phyloP scores from a whole-genome alignment of 2,113 vertebrate genomes.

The Alouatta palliata region DNA sequence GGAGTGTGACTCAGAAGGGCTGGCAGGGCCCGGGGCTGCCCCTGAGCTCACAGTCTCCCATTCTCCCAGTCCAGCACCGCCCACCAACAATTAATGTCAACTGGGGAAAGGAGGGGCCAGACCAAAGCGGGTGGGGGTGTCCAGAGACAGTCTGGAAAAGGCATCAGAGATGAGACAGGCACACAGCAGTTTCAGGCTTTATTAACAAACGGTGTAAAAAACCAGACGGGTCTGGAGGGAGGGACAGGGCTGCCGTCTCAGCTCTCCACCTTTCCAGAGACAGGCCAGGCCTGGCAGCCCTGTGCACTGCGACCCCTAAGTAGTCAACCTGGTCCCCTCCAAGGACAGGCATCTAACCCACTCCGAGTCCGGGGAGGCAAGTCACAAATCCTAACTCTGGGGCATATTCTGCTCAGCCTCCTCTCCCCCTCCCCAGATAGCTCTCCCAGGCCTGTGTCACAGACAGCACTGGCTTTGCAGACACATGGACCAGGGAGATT shows the following conservation, averaged over 20 bases:
- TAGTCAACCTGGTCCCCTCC: background rate
- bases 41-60: slow-evolving; percentile 66
- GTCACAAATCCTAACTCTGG: background rate
- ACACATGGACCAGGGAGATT: accelerated
- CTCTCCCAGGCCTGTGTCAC: background rate
- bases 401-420: background rate
- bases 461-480: background rate
- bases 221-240: slow-evolving; percentile 23
- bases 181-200: slow-evolving; percentile 41
- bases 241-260: background rate
- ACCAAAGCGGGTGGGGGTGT: background rate
- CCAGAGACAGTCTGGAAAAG: slow-evolving; percentile 58
- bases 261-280: background rate
- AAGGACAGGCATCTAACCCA: background rate
- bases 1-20: slow-evolving; percentile 73
- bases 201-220: slow-evolving; percentile 68
- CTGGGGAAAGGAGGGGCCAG: slow-evolving; percentile 42
- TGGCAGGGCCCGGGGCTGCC: slow-evolving; percentile 46
- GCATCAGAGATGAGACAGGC: slow-evolving; percentile 53
- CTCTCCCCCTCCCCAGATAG: background rate
- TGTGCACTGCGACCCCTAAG: background rate
- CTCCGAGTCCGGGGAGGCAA: background rate
- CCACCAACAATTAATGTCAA: slow-evolving; percentile 1
- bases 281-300: background rate
- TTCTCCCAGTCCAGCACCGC: background rate